Conservation (phyloP, 2,797 vertebrate genomes). For the Sitta carolinensis region DNA sequence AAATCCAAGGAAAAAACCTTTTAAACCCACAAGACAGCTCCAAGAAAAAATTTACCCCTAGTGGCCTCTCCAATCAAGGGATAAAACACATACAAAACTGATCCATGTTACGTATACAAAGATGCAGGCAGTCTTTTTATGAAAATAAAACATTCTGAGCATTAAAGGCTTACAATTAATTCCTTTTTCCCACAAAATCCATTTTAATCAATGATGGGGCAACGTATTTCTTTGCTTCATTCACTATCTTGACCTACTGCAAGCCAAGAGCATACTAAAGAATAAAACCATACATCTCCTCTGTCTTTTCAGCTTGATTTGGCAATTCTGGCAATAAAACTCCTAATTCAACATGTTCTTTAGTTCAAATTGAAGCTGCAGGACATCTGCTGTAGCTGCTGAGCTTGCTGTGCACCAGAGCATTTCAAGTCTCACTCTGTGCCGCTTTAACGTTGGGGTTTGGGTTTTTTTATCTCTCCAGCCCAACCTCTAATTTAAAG, state of each 20-base stretch:
- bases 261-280: neutral
- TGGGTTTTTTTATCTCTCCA: slow-evolving; percentile 14
- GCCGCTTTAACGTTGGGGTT: neutral
- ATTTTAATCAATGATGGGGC: neutral
- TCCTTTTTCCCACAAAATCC: neutral
- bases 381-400: neutral
- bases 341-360: neutral
- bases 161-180: neutral
- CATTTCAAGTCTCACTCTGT: slow-evolving; percentile 21
- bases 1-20: neutral
- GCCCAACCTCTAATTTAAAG: slow-evolving; percentile 72
- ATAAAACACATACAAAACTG: neutral
- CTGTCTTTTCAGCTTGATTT: neutral
- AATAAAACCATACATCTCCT: neutral
- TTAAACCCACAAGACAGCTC: neutral
- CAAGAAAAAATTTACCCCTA: neutral
- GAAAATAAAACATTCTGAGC: neutral
- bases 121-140: neutral
- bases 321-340: neutral
- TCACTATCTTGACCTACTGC: neutral
- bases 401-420: neutral
- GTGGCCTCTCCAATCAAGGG: neutral
- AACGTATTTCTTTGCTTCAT: neutral
- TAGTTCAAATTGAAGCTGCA: neutral
- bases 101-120: neutral